These are phyloP conservation scores for Peromyscus maniculatus DNA, from an alignment of 2,113 vertebrate genomes.

Conservation along the genomic window DNA sequence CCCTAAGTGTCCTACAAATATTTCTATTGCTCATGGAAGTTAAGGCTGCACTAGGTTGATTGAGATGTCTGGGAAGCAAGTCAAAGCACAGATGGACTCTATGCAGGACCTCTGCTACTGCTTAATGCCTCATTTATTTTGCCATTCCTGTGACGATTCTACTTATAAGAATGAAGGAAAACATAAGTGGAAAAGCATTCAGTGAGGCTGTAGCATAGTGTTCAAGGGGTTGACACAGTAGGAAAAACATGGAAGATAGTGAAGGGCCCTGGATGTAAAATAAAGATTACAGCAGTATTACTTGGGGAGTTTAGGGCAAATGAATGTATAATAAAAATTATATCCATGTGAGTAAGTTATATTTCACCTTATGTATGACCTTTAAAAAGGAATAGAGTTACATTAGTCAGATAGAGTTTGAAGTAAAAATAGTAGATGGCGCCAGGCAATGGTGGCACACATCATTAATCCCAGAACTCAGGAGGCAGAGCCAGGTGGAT, in stretches of 20 bases:
- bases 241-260: background rate
- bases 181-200: background rate
- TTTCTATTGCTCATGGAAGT: background rate
- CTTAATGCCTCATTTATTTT: background rate
- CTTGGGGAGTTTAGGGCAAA: accelerated
- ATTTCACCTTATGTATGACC: background rate
- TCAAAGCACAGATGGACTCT: background rate
- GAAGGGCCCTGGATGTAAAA: background rate
- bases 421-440: background rate
- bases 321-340: background rate
- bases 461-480: too few species aligned
- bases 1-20: background rate
- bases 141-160: background rate
- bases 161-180: background rate
- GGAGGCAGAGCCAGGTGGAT: too few species aligned
- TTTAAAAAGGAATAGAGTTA: background rate
- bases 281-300: background rate
- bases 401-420: background rate
- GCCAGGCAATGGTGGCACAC: too few species aligned
- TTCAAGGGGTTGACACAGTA: background rate
- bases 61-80: background rate
- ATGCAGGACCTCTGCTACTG: background rate
- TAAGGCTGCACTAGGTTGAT: background rate
- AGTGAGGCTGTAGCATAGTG: background rate
- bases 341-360: background rate